Evolutionary conservation across 2,888 invertebrate genomes (phyloP), one percentile per base, ranked within the genome.

Genomic region (Cephus sareptanus): DNA sequence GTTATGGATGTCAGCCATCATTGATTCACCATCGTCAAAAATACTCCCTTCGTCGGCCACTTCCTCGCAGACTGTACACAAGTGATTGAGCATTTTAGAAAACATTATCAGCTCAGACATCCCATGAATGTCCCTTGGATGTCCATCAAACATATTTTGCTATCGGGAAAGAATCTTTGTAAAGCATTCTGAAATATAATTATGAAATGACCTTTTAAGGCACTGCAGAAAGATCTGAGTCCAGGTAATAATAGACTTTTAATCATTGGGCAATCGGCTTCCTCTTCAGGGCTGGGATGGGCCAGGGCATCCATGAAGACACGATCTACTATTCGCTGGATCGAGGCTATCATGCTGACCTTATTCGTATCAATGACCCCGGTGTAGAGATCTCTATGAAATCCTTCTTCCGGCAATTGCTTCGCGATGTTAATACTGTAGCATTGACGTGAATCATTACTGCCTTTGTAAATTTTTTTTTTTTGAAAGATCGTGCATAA

Each of bases 281-380:
- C 97, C 0, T 95, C 95, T 84, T 97, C 97, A 12, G 93, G 92
- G 85, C 95, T 95, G 0, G 97, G 96, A 90, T 96, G 96, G 0
- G 97, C 96, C 74, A 97, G 92, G 0, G 97, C 97, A 87, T 97
- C 97, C 95, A 98, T 96, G 87, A 97, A 97, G 30, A 98, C 97
- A 87, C 95, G 94, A 85, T 98, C 97, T 90, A 98, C 95, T 15
- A 97, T 95, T 68, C 97, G 94, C 90, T 98, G 97, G 82, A 98
- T 95, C 1, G 97, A 96, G 1, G 97, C 96, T 79, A 98, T 96
- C 82, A 98, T 93, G 0, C 97, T 97, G 71, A 97, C 95, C 85
- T 95, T 94, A 80, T 94, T 93, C 0, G 95, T 95, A 88, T 97
- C 96, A 69, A 98, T 94, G 30, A 97, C 94, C 3, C 97, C 97